These are phyloP conservation scores for Mugil cephalus DNA, from an alignment of 2,113 vertebrate species.

Conservation along the genomic window DNA sequence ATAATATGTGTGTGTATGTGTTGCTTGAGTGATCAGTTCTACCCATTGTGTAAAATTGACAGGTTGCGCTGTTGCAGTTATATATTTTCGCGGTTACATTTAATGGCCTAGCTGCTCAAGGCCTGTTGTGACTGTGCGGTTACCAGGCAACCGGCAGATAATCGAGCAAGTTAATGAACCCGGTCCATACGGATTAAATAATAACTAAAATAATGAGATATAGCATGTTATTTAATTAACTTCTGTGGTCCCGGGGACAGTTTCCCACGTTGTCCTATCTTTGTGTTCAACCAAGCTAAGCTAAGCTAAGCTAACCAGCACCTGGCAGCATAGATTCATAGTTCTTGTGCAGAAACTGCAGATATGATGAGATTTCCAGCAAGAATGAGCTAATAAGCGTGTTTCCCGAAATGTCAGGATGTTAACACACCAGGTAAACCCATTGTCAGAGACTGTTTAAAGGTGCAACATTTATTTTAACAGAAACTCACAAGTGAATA, in stretches of 20 bases:
- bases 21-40: not conserved
- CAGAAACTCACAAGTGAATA: not conserved
- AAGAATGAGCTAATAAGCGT: not conserved
- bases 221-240: not conserved
- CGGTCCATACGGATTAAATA: not conserved
- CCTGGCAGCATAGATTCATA: too few species aligned
- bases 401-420: constrained; percentile 2
- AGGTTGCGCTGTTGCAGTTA: not conserved
- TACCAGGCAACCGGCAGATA: not conserved
- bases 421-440: constrained; percentile 4
- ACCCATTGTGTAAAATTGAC: not conserved
- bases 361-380: too few species aligned
- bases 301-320: not conserved
- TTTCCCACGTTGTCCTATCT: not conserved
- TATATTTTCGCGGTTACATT: too few species aligned
- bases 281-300: not conserved
- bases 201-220: not conserved
- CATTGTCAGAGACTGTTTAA: constrained; percentile 11
- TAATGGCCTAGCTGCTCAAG: too few species aligned
- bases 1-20: not conserved
- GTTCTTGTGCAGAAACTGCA: too few species aligned
- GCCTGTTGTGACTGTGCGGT: too few species aligned
- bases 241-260: not conserved
- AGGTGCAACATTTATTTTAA: too few species aligned
- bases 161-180: not conserved